Percentiles rank a stretch among this genome's conserved stretches.
phyloP scores from a whole-genome alignment of 2,888 invertebrate species.

The Caenorhabditis sp. region DNA sequence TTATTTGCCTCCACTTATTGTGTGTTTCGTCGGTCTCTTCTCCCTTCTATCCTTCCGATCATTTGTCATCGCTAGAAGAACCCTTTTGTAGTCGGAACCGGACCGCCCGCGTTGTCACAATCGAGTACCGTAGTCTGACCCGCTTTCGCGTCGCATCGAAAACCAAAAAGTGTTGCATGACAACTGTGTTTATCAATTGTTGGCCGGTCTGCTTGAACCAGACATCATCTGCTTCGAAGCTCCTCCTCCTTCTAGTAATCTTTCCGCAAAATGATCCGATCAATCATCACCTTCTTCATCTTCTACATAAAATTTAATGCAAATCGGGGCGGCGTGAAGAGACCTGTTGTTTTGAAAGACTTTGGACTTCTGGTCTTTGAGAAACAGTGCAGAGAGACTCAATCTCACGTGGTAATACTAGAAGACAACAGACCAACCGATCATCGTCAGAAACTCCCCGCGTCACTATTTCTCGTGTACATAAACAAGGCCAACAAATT shows the following conservation, averaged over 20 bases:
- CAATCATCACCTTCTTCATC: conserved; percentile 29
- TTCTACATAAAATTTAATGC: no score
- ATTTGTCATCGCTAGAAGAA: conserved; percentile 2
- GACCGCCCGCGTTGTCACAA: background rate
- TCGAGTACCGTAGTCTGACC: conserved; percentile 29
- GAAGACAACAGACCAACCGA: conserved; percentile 7
- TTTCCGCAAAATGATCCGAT: conserved; percentile 31
- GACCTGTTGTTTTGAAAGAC: conserved; percentile 27
- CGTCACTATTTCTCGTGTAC: background rate
- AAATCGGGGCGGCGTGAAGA: background rate
- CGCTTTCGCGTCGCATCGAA: conserved; percentile 28
- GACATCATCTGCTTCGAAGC: conserved; percentile 23
- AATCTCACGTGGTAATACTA: conserved; percentile 20
- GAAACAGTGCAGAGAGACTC: conserved; percentile 27
- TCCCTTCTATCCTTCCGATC: conserved; percentile 5
- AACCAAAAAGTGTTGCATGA: conserved; percentile 29
- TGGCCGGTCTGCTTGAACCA: conserved; percentile 16
- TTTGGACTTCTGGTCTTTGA: conserved; percentile 49
- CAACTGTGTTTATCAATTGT: conserved; percentile 5
- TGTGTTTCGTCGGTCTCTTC: conserved; percentile 19
- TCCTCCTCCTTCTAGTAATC: conserved; percentile 3
- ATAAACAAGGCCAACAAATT: background rate
- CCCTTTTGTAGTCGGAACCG: conserved; percentile 19
- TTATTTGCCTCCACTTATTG: conserved; percentile 14
- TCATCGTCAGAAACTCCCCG: conserved; percentile 19